Evolutionary conservation across 2,113 vertebrate species (phyloP).

Genomic region (Eretmochelys imbricata): DNA sequence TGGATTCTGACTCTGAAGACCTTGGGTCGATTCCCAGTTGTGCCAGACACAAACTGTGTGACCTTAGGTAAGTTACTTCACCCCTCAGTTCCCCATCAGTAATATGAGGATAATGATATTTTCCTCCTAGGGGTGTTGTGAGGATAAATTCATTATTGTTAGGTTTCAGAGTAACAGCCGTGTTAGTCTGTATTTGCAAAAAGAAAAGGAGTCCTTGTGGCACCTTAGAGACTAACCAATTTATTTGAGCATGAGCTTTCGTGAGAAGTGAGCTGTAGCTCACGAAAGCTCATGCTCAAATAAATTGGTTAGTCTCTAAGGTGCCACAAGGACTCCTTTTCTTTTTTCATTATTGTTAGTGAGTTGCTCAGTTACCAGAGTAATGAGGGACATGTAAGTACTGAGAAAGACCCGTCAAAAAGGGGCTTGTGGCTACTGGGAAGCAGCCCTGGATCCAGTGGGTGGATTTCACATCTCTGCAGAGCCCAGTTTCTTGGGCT

Average conservation of each 20-base stretch:
- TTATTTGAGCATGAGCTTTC: too few relatives aligned
- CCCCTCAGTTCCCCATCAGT: rapidly evolving
- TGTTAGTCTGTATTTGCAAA: too few relatives aligned
- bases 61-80: background rate
- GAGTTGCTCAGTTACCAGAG: background rate
- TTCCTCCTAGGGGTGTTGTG: background rate
- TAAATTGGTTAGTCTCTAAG: too few relatives aligned
- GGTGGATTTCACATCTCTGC: background rate
- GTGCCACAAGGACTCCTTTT: too few relatives aligned
- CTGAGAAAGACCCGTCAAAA: background rate
- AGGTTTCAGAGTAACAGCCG: too few relatives aligned
- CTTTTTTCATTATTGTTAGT: background rate
- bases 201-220: too few relatives aligned
- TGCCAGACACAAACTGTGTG: background rate
- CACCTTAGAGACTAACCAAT: too few relatives aligned
- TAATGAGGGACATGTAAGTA: background rate
- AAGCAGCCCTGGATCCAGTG: background rate
- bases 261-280: too few relatives aligned
- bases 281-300: too few relatives aligned
- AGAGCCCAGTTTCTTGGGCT: background rate
- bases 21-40: background rate
- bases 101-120: background rate
- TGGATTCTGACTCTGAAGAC: background rate
- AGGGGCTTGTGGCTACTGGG: background rate
- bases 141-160: background rate